Base-by-base conservation (phyloP, 2,888 invertebrate genomes). In the Lasioglossum zephyrum region DNA sequence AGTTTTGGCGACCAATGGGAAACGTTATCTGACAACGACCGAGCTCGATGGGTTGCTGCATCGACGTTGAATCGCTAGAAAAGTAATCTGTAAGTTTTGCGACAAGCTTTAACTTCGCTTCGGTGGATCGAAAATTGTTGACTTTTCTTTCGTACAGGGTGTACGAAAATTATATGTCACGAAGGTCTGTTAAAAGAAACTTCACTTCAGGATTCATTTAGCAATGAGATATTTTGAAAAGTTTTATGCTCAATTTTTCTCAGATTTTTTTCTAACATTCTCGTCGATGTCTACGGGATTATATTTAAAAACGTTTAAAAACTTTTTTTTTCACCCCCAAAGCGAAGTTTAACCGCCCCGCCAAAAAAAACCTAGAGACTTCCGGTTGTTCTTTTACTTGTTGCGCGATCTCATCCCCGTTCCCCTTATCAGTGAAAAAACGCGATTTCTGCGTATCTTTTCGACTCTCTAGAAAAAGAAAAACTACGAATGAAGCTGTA, bases 351-450 rank as follows among this genome's bases (percentile, higher is more conserved):
- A 16, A 47, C 16, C 47, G 16, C 44, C 1, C 4, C 16, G 47
- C 16, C 47, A 26, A 13, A 60, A 31, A 66, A 6, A 11, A 63
- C 26, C 66, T 66, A 39, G 69, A 69, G 69, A 69, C 69, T 69
- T 69, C 69, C 69, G 69, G 66, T 69, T 63, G 63, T 69, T 39
- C 18, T 66, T 69, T 69, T 18, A 66, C 66, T 66, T 31, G 36
- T 66, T 36, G 18, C 16, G 26, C 13, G 13, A 13, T 60, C 60
- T 26, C 26, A 60, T 60, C 26, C 26, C 26, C 60, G 60, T 26
- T 5, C 26, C 16, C 31, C 60, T 36, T 36, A 31, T 63, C 16
- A 16, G 6, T 6, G 60, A 63, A 36, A 36, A 36, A 36, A 63
- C 60, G 60, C 26, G 60, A 31, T 31, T n/a, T 60, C 60, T 26